A percentile compares a stretch with the other conserved stretches of the same genome.
phyloP scores from a whole-genome alignment of 2,113 vertebrate genomes.

The Ariopsis seemanni region DNA sequence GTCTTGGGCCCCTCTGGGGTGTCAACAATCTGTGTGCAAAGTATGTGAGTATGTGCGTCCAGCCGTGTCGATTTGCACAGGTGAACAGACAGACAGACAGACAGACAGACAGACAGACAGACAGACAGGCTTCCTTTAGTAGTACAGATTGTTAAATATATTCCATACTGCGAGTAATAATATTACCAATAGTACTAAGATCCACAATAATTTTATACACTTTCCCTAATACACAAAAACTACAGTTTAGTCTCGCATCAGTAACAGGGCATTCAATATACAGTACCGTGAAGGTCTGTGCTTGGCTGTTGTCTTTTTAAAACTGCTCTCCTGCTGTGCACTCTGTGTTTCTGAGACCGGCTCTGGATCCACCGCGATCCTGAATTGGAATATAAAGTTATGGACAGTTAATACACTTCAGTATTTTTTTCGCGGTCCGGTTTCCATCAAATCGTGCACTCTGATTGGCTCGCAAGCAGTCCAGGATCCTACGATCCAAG shows the following conservation, averaged over 20 bases:
- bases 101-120: too few relatives aligned
- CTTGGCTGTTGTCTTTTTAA: neutral
- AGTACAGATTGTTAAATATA: too few relatives aligned
- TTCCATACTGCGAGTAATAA: too few relatives aligned
- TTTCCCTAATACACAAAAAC: neutral
- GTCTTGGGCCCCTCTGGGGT: too few relatives aligned
- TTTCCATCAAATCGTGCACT: too few relatives aligned
- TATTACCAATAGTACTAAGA: neutral
- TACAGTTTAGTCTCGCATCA: neutral
- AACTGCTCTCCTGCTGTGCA: neutral
- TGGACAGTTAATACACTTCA: neutral
- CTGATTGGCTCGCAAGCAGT: too few relatives aligned
- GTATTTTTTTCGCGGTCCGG: neutral
- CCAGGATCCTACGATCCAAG: too few relatives aligned
- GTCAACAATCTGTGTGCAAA: too few relatives aligned
- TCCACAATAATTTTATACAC: neutral
- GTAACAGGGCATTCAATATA: neutral
- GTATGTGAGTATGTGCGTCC: too few relatives aligned
- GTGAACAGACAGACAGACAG: too few relatives aligned
- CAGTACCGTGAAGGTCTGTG: neutral
- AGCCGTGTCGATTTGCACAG: too few relatives aligned
- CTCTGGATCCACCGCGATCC: neutral
- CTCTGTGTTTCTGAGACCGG: neutral
- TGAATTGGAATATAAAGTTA: neutral
- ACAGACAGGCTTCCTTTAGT: too few relatives aligned